Evolutionary conservation across 1,140 invertebrate genomes (phyloP), one percentile per base, ranked within the genome.

Genomic region (Oedothorax gibbosus): DNA sequence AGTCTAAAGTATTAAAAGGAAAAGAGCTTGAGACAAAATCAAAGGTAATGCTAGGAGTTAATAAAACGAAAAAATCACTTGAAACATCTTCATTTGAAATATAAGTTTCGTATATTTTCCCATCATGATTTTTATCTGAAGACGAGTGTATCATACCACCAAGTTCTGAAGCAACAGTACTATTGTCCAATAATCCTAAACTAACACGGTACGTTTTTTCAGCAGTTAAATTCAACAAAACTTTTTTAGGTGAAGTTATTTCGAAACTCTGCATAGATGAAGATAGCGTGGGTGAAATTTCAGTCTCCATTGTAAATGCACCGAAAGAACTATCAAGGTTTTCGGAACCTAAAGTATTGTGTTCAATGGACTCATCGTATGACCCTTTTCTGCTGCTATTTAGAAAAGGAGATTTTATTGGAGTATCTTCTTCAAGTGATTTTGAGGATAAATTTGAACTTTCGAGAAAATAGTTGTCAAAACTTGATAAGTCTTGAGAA

Each of bases 391-490:
- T 51, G n/a, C 11, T 53, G n/a, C 20, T 50, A 51, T 71, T 71
- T 15, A 71, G 20, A 35, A 35, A 35, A 7, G 18, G 5, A 10
- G 64, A 66, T 51, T 71, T 51, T 51, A 71, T 15, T 49, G 35
- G 18, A 5, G 15, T 21, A 7, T 9, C 11, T n/a, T 35, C 50
- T 9, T n/a, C 68, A 18, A 53, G 68, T 71, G 15, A 7, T 18
- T 71, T 51, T 71, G 68, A 71, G 5, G 68, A 51, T 14, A 10
- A 14, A 53, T 71, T 71, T n/a, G 68, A 71, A 51, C 68, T 53
- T 51, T 71, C n/a, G 4, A 71, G 12, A 8, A 53, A 71, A 51
- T 71, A 18, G 18, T 71, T 71, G 18, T 71, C 68, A 10, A 71
- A 15, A 12, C 11, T n/a, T 9, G 64, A 66, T 10, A 66, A 20